These are phyloP conservation scores for Brachypteracias leptosomus DNA, from an alignment of 2,113 vertebrate genomes.

Conservation along the genomic window DNA sequence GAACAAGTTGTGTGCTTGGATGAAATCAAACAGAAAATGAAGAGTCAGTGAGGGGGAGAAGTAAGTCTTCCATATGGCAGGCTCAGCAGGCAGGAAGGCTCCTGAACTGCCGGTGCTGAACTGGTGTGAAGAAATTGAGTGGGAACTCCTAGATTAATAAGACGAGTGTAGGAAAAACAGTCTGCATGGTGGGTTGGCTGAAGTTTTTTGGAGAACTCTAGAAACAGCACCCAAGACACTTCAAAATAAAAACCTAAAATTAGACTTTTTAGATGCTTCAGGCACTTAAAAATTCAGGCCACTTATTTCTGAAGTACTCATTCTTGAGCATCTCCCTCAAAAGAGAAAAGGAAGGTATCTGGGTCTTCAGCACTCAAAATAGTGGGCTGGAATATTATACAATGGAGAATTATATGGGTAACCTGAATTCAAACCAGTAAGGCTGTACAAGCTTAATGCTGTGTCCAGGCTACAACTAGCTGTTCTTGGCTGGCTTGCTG, in stretches of 20 bases:
- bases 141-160: conserved; percentile 56
- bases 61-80: conserved; percentile 54
- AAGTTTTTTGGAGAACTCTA: conserved; percentile 31
- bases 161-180: conserved; percentile 51
- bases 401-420: neutral
- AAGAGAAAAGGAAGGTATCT: conserved; percentile 1
- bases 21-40: neutral
- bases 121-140: conserved; percentile 58
- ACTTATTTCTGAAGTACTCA: conserved; percentile 36
- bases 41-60: neutral
- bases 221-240: conserved; percentile 18
- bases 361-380: neutral
- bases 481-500: neutral
- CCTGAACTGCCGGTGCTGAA: conserved; percentile 22
- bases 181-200: conserved; percentile 47
- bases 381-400: neutral
- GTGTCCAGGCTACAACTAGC: neutral
- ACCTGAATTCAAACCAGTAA: neutral
- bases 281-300: conserved; percentile 31
- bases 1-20: neutral
- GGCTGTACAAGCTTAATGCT: neutral
- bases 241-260: conserved; percentile 32
- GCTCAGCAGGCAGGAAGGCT: conserved; percentile 42
- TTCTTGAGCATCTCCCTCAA: neutral
- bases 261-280: conserved; percentile 20